Evolutionary conservation across 1,140 invertebrate genomes (phyloP).

Genomic region (Oryzaephilus surinamensis): DNA sequence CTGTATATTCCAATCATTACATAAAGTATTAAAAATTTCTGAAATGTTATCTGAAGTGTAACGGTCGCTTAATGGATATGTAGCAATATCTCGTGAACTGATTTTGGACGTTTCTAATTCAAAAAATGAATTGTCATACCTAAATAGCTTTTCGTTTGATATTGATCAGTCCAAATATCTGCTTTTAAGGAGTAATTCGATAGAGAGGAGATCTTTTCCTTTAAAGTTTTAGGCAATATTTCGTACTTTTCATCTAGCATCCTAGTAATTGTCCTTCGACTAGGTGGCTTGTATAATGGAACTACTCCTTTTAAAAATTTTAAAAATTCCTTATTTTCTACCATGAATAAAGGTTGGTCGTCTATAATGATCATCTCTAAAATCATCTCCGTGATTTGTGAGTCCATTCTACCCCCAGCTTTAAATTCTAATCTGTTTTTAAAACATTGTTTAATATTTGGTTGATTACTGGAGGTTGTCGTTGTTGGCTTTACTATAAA

Average conservation of each 20-base stretch:
- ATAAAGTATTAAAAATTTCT: constrained; percentile 19
- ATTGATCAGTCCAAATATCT: constrained; percentile 27
- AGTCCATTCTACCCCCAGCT: too few species aligned
- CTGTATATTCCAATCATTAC: constrained; percentile 25
- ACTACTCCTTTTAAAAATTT: constrained; percentile 29
- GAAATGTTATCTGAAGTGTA: constrained; percentile 29
- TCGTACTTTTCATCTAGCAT: constrained; percentile 31
- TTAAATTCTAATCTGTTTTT: too few species aligned
- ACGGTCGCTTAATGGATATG: constrained; percentile 19
- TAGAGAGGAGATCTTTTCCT: constrained; percentile 13
- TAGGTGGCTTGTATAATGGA: constrained; percentile 33
- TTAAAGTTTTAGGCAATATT: constrained; percentile 19
- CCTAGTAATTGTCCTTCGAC: constrained; percentile 20
- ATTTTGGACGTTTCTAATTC: constrained; percentile 6
- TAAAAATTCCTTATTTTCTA: constrained; percentile 35
- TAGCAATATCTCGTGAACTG: constrained; percentile 16
- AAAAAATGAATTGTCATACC: constrained; percentile 21
- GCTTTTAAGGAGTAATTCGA: constrained; percentile 22
- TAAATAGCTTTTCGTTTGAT: constrained; percentile 22
- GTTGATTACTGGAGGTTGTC: constrained; percentile 1
- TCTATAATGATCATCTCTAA: constrained; percentile 35
- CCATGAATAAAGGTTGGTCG: constrained; percentile 29
- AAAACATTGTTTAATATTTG: too few species aligned
- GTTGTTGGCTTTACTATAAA: constrained; percentile 6
- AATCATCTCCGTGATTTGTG: constrained; percentile 20